Evolutionary conservation across 2,888 invertebrate genomes (phyloP), one percentile per base, ranked within the genome.

Genomic region (Cyclophora albipunctata): DNA sequence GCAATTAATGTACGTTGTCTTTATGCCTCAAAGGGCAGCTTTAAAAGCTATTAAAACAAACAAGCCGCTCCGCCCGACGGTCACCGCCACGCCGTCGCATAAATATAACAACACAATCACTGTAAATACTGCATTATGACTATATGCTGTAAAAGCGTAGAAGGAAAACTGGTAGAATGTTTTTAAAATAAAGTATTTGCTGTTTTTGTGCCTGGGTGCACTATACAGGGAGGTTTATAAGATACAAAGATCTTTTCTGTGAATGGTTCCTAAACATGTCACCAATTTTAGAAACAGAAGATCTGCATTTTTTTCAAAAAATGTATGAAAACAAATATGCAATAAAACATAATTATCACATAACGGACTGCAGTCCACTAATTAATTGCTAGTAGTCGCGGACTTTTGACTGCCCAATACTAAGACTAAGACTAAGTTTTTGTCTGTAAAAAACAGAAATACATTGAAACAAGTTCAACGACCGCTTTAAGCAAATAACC

Each of bases 51-150:
- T 66, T 58, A 70, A 72, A 73, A 67, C 63, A 67, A 68, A 73
- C 69, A 68, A 59, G 64, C 58, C 60, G 63, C 59, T 58, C 62
- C 69, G 58, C 66, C 63, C 66, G 64, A 62, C 62, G 66, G 66
- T 68, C 70, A 66, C 57, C 67, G 63, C 60, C 57, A 59, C 63
- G 65, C 67, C 68, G 65, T 71, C 60, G 72, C 73, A 75, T 77
- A 80, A 77, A 82, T 71, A 76, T 73, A 64, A 73, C 69, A 62
- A 61, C 69, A 75, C 79, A 80, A 80, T 83, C 81, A 73, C 73
- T 72, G 74, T 75, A 76, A 78, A 78, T 75, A 75, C 67, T 67
- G 48, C 65, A 63, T 60, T 66, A 67, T 67, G 50, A 45, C 45
- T 45, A 45, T 40, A n/a, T 47, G 34, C 50, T 48, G 44, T 40